Conservation (phyloP, 2,888 invertebrate species). For the Eutolmus rufibarbis region DNA sequence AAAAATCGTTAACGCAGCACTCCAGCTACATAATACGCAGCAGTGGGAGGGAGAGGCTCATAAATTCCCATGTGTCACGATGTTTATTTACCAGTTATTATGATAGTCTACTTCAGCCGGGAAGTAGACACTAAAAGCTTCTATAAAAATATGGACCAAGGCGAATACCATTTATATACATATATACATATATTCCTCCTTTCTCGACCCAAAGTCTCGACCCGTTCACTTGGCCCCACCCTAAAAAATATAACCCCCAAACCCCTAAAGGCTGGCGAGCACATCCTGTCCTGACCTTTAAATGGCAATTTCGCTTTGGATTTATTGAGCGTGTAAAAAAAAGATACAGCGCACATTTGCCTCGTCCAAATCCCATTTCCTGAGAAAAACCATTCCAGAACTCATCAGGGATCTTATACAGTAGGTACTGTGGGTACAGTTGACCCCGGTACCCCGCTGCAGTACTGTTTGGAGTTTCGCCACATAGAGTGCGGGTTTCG, state of each 20-base stretch:
- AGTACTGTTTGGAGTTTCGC: not conserved
- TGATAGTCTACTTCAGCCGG: not conserved
- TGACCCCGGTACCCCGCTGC: not conserved
- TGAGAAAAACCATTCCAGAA: not conserved
- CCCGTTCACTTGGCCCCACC: not conserved
- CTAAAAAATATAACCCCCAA: not conserved
- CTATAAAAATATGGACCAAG: not conserved
- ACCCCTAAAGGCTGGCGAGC: not conserved
- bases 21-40: not conserved
- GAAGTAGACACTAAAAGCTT: not conserved
- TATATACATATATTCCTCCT: not conserved
- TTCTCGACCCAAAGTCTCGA: not conserved
- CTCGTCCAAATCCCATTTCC: not conserved
- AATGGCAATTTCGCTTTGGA: not conserved
- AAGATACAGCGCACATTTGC: not conserved
- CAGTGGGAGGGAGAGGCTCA: not conserved
- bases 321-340: not conserved
- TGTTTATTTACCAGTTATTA: not conserved
- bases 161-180: not conserved
- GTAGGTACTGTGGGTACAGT: not conserved
- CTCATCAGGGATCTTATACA: not conserved
- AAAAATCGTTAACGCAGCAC: not conserved
- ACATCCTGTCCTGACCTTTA: not conserved
- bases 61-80: not conserved
- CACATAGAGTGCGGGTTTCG: not conserved